These are phyloP conservation scores for Xiphophorus couchianus DNA, from an alignment of 2,113 vertebrate species.

Conservation along the genomic window DNA sequence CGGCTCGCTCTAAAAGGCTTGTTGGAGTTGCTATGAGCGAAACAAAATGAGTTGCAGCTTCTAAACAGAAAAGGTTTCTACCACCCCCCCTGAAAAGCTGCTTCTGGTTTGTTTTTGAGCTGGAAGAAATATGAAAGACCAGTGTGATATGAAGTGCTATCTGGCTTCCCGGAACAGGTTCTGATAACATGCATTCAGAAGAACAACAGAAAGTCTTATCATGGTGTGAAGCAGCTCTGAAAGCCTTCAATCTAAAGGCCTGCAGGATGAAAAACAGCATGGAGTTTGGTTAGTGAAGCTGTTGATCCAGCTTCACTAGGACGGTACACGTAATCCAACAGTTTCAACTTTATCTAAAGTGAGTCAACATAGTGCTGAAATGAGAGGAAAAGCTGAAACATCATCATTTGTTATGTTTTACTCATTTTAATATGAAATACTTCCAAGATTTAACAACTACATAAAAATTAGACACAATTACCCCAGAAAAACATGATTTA, in stretches of 20 bases:
- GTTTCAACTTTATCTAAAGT: not conserved
- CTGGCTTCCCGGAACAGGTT: not conserved
- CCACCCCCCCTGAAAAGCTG: not conserved
- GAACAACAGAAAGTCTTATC: slow-evolving; percentile 35
- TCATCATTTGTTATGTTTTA: not conserved
- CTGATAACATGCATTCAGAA: not conserved
- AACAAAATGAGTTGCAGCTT: not conserved
- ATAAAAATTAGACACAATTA: not conserved
- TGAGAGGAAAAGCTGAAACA: not conserved
- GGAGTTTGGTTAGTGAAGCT: slow-evolving; percentile 8
- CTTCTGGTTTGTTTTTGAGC: slow-evolving; percentile 2
- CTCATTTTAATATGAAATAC: not conserved
- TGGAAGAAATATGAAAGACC: not conserved
- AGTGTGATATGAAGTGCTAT: slow-evolving; percentile 1
- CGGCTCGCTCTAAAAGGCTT: slow-evolving; percentile 18
- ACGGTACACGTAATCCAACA: not conserved
- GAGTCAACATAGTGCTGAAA: not conserved
- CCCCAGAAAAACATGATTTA: too few species aligned
- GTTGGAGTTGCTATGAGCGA: slow-evolving; percentile 16
- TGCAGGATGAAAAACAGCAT: not conserved
- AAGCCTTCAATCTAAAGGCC: slow-evolving; percentile 9
- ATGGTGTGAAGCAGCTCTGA: not conserved
- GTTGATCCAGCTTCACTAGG: not conserved
- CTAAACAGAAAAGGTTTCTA: not conserved
- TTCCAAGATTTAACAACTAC: not conserved